These are phyloP conservation scores for Tineola bisselliella DNA, from an alignment of 2,888 invertebrate species.

Conservation along the genomic window DNA sequence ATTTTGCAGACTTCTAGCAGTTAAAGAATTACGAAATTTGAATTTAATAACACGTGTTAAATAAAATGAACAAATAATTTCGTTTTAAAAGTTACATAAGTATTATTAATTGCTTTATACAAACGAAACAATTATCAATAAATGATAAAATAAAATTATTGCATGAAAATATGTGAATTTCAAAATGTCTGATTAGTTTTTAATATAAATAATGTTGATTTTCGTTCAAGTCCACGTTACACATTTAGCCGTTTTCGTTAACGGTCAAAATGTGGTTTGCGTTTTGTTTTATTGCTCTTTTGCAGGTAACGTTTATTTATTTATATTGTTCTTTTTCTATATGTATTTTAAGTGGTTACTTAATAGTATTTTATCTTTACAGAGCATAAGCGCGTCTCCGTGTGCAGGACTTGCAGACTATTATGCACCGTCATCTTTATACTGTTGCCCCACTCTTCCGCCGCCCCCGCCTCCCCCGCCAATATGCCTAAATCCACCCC, in stretches of 20 bases:
- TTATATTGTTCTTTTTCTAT: no score
- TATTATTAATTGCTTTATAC: no score
- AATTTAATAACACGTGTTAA: no score
- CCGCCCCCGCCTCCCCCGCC: slow-evolving; percentile 39
- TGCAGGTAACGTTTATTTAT: background rate
- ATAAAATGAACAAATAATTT: no score
- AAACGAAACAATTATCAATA: no score
- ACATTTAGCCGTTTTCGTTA: background rate
- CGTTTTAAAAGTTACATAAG: no score
- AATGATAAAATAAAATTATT: no score
- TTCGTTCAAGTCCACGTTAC: background rate
- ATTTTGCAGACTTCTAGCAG: no score
- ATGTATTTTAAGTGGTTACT: no score
- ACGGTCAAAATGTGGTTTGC: background rate
- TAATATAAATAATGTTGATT: background rate
- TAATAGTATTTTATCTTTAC: background rate
- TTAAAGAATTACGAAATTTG: no score
- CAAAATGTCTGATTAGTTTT: background rate
- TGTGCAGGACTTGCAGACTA: background rate
- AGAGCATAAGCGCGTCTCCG: background rate
- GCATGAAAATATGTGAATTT: no score
- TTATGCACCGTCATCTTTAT: slow-evolving; percentile 21
- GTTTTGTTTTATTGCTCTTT: background rate
- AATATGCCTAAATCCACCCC: slow-evolving; percentile 35
- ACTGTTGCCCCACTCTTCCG: slow-evolving; percentile 41